phyloP scores from a whole-genome alignment of 2,113 vertebrate species.

The Tachuris rubrigastra region DNA sequence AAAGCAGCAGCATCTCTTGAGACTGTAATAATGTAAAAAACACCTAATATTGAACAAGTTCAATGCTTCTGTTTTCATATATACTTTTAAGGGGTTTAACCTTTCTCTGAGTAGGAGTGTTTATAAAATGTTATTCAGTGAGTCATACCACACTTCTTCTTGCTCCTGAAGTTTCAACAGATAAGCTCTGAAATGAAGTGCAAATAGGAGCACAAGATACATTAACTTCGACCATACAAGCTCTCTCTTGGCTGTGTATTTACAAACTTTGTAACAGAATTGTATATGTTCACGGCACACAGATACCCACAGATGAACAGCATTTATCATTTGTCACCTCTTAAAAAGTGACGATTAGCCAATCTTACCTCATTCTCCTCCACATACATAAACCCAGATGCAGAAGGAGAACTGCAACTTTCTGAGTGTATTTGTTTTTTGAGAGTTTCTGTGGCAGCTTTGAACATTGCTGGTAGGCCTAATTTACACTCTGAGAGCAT shows the following conservation, averaged over 20 bases:
- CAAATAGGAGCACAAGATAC: not conserved
- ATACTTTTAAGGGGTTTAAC: not conserved
- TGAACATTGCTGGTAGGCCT: not conserved
- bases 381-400: not conserved
- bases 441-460: not conserved
- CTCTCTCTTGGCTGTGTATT: not conserved
- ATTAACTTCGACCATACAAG: not conserved
- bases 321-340: not conserved
- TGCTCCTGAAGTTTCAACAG: not conserved
- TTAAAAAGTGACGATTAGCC: not conserved
- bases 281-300: not conserved
- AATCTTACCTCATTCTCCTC: not conserved
- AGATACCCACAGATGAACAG: not conserved
- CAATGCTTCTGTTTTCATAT: not conserved
- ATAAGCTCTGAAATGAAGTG: not conserved
- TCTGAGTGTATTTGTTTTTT: not conserved
- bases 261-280: not conserved
- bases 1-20: not conserved
- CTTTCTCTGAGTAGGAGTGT: not conserved
- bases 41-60: not conserved
- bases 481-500: not conserved
- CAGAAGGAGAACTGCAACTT: not conserved
- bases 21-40: not conserved
- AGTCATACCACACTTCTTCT: not conserved
- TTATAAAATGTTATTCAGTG: not conserved